phyloP scores from a whole-genome alignment of 2,888 invertebrate species.

The Dicyrtomina minuta region DNA sequence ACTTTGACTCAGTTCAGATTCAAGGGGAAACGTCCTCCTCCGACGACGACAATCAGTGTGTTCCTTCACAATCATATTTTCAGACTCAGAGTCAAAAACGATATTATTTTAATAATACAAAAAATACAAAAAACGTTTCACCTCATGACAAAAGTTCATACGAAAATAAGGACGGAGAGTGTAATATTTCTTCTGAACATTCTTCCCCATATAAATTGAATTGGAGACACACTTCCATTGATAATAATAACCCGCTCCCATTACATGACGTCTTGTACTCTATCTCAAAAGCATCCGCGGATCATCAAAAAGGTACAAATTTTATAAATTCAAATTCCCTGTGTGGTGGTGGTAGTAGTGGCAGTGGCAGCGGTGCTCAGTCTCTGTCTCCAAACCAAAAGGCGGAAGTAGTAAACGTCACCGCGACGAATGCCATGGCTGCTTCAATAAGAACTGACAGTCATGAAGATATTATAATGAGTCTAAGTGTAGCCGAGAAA shows the following conservation, averaged over 20 bases:
- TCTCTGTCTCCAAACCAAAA: too few species aligned
- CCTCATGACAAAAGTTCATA: conserved; percentile 2
- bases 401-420: neutral
- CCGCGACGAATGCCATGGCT: neutral
- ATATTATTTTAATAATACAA: neutral
- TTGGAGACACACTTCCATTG: conserved; percentile 7
- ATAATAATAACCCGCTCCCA: neutral
- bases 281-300: neutral
- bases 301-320: neutral
- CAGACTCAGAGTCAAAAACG: conserved; percentile 1
- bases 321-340: conserved; percentile 13
- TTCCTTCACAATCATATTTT: conserved; percentile 9
- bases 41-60: conserved; percentile 6
- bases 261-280: neutral
- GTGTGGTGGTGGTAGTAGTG: neutral
- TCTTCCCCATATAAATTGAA: neutral
- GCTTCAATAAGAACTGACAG: conserved; percentile 31
- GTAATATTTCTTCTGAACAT: neutral
- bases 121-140: neutral
- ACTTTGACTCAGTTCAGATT: neutral
- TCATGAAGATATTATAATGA: conserved; percentile 33
- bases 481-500: conserved; percentile 41
- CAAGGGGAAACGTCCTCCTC: conserved; percentile 1
- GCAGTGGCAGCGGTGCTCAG: too few species aligned
- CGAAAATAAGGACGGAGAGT: neutral